Evolutionary conservation across 1,140 invertebrate species (phyloP), one percentile per base, ranked within the genome.

Genomic region (Zaprionus ornatus): DNA sequence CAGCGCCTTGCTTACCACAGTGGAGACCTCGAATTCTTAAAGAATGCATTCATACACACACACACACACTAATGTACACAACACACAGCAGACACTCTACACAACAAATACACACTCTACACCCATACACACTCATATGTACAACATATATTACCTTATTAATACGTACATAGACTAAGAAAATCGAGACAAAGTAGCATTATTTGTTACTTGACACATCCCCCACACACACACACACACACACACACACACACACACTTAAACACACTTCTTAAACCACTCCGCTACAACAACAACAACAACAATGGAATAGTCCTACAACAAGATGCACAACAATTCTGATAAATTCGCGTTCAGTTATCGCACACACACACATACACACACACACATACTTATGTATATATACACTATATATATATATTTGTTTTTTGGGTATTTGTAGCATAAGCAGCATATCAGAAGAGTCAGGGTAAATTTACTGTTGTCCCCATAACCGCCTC

Each of bases 301-400:
- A 17, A 32, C 12, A 60, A 21, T 13, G 23, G 40, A 54, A 72
- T 10, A 35, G 29, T 50, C n/a, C 27, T 32, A 60, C 19, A 52
- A 35, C 32, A 19, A 40, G 25, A 17, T n/a, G n/a, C n/a, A 60
- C 29, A 63, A 63, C 17, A 69, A 62, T 63, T 25, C 29, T 48
- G 32, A 52, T 35, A 40, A 68, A 67, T 45, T 74, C 37, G 56
- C 64, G 56, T 68, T 32, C 19, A 68, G 35, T 55, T 61, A 67
- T 45, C 37, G 52, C 21, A 35, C 23, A 13, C 60, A 25, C 40
- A 50, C 45, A 48, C 17, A 48, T 15, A 42, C 15, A 40, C 15
- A 40, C 37, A 40, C 37, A 15, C 12, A 40, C 40, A 13, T 17
- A 45, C 40, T 12, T 15, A 45, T 15, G 15, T 15, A 17, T 17